These are phyloP conservation scores for Chelon labrosus DNA, from an alignment of 2,797 vertebrate species.

Conservation along the genomic window DNA sequence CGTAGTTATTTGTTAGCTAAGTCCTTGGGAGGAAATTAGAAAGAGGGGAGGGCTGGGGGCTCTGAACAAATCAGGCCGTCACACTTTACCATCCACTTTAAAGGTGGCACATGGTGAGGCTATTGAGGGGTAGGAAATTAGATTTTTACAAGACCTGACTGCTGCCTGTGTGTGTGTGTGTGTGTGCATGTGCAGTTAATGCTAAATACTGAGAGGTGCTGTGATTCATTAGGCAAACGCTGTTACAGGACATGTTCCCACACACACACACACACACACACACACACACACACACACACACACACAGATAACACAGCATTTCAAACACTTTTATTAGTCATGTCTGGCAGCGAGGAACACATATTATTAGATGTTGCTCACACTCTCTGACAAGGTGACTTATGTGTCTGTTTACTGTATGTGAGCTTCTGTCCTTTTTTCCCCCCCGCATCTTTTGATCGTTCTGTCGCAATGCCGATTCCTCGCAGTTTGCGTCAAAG, in stretches of 20 bases:
- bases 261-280: too few relatives aligned
- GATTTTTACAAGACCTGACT: slow-evolving; percentile 71
- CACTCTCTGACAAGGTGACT: slow-evolving; percentile 15
- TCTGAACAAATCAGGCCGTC: slow-evolving; percentile 68
- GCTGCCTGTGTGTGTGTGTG: slow-evolving; percentile 50
- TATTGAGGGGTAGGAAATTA: slow-evolving; percentile 71
- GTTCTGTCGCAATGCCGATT: slow-evolving; percentile 47
- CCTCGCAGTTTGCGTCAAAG: slow-evolving; percentile 44
- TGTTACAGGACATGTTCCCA: slow-evolving; percentile 29
- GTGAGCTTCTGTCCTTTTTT: background rate
- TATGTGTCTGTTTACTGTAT: slow-evolving; percentile 8
- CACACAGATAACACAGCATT: slow-evolving; percentile 22
- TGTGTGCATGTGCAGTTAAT: slow-evolving; percentile 21
- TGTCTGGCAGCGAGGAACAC: slow-evolving; percentile 41
- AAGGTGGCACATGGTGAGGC: slow-evolving; percentile 65
- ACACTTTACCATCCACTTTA: slow-evolving; percentile 58
- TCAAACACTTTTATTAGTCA: slow-evolving; percentile 57
- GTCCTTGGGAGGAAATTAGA: slow-evolving; percentile 62
- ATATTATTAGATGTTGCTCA: slow-evolving; percentile 53
- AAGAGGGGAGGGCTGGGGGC: slow-evolving; percentile 15
- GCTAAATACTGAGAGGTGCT: slow-evolving; percentile 66
- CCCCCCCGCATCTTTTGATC: slow-evolving; percentile 30
- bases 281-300: slow-evolving; percentile 8
- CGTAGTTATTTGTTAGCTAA: slow-evolving; percentile 50
- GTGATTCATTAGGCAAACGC: slow-evolving; percentile 69